These are phyloP conservation scores for Aspidoscelis tigris DNA, from an alignment of 2,113 vertebrate genomes.

Conservation along the genomic window DNA sequence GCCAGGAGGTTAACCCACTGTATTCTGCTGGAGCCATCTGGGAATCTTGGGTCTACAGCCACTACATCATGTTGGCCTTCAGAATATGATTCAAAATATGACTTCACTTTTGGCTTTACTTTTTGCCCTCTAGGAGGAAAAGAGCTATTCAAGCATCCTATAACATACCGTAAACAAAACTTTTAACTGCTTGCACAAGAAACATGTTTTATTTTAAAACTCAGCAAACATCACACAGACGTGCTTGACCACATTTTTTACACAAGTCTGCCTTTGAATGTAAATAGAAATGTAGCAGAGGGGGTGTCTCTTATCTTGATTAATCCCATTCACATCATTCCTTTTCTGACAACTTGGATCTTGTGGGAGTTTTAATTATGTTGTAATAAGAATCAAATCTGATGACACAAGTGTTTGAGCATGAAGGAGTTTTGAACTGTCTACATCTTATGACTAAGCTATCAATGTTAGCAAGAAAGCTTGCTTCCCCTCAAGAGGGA, in stretches of 20 bases:
- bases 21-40: too few relatives aligned
- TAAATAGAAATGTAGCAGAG: constrained; percentile 2
- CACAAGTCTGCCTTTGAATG: neutral
- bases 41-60: too few relatives aligned
- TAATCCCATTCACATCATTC: constrained; percentile 7
- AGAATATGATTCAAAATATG: neutral
- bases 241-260: neutral
- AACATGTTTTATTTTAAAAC: constrained; percentile 1
- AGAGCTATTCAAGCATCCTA: neutral
- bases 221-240: neutral
- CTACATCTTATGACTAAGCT: neutral
- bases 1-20: too few relatives aligned
- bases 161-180: neutral
- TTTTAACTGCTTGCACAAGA: neutral
- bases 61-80: too few relatives aligned
- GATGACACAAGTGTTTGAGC: constrained; percentile 20
- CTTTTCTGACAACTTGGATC: neutral
- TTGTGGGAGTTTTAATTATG: constrained; percentile 17
- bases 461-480: neutral
- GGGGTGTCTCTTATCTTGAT: neutral
- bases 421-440: neutral
- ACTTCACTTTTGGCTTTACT: neutral
- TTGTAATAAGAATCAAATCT: constrained; percentile 17
- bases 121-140: neutral
- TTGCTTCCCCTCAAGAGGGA: neutral